phyloP scores from a whole-genome alignment of 2,888 invertebrate genomes.

The Lasioglossum oenotherae region DNA sequence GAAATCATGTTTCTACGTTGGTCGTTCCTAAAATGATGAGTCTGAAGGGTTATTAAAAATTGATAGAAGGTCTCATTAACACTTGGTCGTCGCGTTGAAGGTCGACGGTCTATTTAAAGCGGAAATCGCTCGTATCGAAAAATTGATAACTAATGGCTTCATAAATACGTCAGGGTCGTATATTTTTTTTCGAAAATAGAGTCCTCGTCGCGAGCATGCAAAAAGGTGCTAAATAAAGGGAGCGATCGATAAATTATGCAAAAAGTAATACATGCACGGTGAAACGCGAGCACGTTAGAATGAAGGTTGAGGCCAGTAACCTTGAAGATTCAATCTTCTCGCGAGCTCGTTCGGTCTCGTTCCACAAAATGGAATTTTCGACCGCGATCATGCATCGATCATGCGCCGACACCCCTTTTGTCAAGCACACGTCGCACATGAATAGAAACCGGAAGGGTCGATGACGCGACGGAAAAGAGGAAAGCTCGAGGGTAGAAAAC shows the following conservation, averaged over 20 bases:
- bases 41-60: neutral
- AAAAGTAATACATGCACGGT: neutral
- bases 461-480: neutral
- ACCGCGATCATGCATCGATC: neutral
- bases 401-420: neutral
- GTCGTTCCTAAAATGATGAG: neutral
- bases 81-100: neutral
- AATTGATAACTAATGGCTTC: neutral
- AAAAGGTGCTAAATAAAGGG: neutral
- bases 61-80: neutral
- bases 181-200: slow-evolving; percentile 5
- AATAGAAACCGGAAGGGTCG: slow-evolving; percentile 4
- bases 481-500: slow-evolving; percentile 8
- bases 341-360: neutral
- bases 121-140: neutral
- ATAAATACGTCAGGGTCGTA: slow-evolving; percentile 7
- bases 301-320: neutral
- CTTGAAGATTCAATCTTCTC: slow-evolving; percentile 9
- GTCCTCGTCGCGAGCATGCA: neutral
- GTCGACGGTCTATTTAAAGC: slow-evolving; percentile 3
- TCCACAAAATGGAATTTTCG: neutral
- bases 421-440: slow-evolving; percentile 13
- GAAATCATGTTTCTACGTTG: neutral
- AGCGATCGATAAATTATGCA: neutral
- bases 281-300: neutral